phyloP scores from a whole-genome alignment of 2,888 invertebrate genomes.

The Colostygia pectinataria region DNA sequence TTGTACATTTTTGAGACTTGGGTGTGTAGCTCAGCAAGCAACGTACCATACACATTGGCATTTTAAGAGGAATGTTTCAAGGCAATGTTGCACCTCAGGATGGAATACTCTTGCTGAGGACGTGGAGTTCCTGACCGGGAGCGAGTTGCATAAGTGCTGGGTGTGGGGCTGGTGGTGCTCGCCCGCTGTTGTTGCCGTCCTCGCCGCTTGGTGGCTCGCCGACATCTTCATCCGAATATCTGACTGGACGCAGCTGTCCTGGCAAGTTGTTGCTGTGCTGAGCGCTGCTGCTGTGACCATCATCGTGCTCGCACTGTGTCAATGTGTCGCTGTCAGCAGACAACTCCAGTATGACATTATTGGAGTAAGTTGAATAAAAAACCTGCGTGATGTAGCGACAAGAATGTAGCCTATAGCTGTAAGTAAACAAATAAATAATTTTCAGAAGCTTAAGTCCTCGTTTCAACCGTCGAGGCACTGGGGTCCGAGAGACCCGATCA shows the following conservation, averaged over 20 bases:
- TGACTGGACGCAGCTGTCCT: conserved; percentile 48
- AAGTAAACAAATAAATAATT: no score
- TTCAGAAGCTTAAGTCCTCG: conserved; percentile 69
- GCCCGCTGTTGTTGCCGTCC: conserved; percentile 45
- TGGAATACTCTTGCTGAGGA: conserved; percentile 63
- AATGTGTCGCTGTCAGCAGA: conserved; percentile 49
- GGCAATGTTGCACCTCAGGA: conserved; percentile 50
- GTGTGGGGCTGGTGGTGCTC: conserved; percentile 59
- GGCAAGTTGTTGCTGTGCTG: conserved; percentile 42
- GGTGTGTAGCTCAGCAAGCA: no score
- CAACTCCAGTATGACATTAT: conserved; percentile 65
- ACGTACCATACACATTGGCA: no score
- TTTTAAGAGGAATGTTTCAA: no score
- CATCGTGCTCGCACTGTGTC: conserved; percentile 43
- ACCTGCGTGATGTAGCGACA: no score
- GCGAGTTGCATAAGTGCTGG: conserved; percentile 52
- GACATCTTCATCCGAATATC: conserved; percentile 30
- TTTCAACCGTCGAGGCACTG: conserved; percentile 70
- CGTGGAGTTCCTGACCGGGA: conserved; percentile 61
- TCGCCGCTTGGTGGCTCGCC: conserved; percentile 59
- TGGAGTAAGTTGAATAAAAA: conserved; percentile 42
- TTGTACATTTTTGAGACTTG: no score
- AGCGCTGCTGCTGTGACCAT: conserved; percentile 35
- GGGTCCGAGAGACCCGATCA: conserved; percentile 74
- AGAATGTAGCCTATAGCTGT: background rate